These are phyloP conservation scores for Phalacrocorax pelagicus DNA, from an alignment of 2,113 vertebrate genomes.

Conservation along the genomic window DNA sequence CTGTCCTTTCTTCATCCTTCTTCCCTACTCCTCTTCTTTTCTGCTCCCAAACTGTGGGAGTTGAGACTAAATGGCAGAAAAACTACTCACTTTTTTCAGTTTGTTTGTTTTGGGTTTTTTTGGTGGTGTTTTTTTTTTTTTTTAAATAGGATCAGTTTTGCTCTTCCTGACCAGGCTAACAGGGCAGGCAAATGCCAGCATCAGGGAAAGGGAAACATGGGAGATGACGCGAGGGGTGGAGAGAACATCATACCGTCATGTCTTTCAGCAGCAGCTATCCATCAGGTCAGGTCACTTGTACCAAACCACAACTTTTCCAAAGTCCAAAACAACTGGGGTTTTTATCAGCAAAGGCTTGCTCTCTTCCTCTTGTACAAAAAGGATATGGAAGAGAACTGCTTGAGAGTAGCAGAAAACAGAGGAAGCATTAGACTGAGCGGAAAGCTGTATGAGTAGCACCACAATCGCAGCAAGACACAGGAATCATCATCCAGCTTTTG, in stretches of 20 bases:
- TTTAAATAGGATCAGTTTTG: neutral
- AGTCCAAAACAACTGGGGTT: neutral
- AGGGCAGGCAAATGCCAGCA: neutral
- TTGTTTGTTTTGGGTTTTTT: too few relatives aligned
- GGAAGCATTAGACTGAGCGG: neutral
- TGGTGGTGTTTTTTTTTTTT: neutral
- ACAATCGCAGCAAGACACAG: neutral
- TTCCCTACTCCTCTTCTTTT: neutral
- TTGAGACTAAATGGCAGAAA: neutral
- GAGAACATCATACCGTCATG: neutral
- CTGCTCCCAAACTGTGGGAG: neutral
- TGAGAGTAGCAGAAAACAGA: neutral
- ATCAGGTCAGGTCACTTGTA: neutral
- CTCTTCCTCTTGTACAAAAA: neutral
- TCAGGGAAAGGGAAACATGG: neutral
- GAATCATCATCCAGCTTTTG: neutral
- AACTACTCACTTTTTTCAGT: neutral
- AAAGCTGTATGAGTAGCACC: neutral
- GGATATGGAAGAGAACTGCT: neutral
- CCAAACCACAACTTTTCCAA: neutral
- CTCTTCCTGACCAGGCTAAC: neutral
- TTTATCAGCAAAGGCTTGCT: neutral
- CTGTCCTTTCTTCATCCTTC: neutral
- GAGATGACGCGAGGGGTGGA: neutral
- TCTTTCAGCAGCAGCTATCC: neutral